These are phyloP conservation scores for Thamnophis sirtalis DNA, from an alignment of 2,113 vertebrate species.

Conservation along the genomic window DNA sequence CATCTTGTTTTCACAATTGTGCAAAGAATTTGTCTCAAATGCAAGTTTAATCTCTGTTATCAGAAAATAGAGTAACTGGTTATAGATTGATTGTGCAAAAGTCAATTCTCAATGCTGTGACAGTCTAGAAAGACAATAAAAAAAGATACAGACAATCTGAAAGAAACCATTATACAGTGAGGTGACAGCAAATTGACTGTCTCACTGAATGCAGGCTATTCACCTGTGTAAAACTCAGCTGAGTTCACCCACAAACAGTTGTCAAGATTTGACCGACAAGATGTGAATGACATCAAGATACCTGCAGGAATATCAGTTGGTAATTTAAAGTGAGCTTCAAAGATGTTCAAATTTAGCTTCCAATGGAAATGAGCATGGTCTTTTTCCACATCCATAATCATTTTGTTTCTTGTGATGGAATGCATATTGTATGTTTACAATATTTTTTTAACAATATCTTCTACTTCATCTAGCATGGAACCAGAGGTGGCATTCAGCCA, in stretches of 20 bases:
- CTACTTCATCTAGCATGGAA: not conserved
- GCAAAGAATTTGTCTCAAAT: not conserved
- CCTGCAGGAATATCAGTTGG: not conserved
- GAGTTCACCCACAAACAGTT: not conserved
- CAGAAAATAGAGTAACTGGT: not conserved
- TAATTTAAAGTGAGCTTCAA: not conserved
- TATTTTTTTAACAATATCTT: not conserved
- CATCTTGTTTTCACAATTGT: not conserved
- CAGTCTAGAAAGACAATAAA: slow-evolving; percentile 4
- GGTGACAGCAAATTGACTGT: slow-evolving; percentile 13
- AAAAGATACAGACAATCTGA: not conserved
- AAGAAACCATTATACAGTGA: not conserved
- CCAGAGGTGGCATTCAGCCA: no score
- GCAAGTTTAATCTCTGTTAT: not conserved
- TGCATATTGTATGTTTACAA: not conserved
- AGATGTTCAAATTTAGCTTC: not conserved
- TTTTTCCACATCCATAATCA: not conserved
- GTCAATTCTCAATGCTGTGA: slow-evolving; percentile 1
- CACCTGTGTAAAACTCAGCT: not conserved
- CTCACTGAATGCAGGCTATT: not conserved
- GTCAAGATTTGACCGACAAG: not conserved
- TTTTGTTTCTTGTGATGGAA: not conserved
- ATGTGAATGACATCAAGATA: slow-evolving; percentile 1
- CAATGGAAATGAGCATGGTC: not conserved
- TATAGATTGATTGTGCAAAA: not conserved